These are phyloP conservation scores for Eulimnadia texana DNA, from an alignment of 1,140 invertebrate species.

Conservation along the genomic window DNA sequence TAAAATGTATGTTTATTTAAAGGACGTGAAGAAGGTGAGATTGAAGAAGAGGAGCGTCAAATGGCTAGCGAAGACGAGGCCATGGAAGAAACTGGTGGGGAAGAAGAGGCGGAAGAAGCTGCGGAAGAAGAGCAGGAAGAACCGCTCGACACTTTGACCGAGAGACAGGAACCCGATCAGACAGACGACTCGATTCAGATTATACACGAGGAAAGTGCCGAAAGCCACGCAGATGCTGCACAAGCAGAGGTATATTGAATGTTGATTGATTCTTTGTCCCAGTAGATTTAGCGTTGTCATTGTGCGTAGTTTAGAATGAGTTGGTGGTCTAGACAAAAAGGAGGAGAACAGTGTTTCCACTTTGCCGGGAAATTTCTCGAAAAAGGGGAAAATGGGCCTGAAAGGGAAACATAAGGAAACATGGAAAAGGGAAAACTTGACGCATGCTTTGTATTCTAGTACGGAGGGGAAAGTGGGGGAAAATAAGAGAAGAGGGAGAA, in stretches of 20 bases:
- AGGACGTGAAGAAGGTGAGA: conserved; percentile 17
- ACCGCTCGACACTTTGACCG: conserved; percentile 29
- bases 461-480: too few species aligned
- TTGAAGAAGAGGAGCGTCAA: conserved; percentile 21
- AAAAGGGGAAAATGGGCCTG: too few species aligned
- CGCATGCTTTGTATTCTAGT: too few species aligned
- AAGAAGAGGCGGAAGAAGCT: conserved; percentile 24
- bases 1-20: background rate
- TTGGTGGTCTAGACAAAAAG: too few species aligned
- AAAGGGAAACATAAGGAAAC: too few species aligned
- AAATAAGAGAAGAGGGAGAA: too few species aligned
- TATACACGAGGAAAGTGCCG: conserved; percentile 13
- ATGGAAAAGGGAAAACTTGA: too few species aligned
- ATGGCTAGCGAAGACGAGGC: conserved; percentile 13
- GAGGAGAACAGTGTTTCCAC: too few species aligned
- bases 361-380: too few species aligned
- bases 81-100: conserved; percentile 16
- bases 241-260: background rate
- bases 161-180: conserved; percentile 19
- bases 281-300: background rate
- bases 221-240: background rate
- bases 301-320: background rate
- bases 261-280: background rate
- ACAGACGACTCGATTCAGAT: conserved; percentile 19
- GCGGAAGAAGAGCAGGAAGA: conserved; percentile 25